A percentile compares a stretch with the other conserved stretches of the same genome.
Evolutionary conservation across 2,113 vertebrate species (phyloP).

Genomic region (Cheirogaleus medius): DNA sequence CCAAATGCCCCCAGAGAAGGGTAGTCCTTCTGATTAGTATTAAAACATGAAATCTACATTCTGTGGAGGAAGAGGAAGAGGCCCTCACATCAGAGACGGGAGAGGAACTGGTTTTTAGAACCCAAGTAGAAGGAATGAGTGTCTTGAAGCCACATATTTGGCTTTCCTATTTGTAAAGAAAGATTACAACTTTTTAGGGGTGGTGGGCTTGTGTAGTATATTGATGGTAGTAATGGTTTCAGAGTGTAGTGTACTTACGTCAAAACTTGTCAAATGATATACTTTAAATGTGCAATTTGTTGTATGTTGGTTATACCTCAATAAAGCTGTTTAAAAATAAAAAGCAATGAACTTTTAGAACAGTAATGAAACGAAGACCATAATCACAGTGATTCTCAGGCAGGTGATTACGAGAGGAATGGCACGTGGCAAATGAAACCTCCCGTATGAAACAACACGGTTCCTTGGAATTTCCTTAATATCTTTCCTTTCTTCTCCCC

Average conservation of each 20-base stretch:
- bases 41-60: background rate
- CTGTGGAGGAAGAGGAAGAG: background rate
- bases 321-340: background rate
- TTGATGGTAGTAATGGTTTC: background rate
- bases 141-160: no score
- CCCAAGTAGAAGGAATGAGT: background rate
- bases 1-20: background rate
- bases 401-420: background rate
- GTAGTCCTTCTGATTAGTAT: background rate
- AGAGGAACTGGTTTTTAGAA: background rate
- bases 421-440: background rate
- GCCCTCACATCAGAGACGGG: background rate
- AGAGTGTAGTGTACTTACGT: background rate
- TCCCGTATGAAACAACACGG: background rate
- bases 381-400: background rate
- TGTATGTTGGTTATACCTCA: background rate
- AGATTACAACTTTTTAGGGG: background rate
- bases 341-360: background rate
- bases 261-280: background rate
- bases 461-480: background rate
- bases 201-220: no score
- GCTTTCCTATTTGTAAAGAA: background rate
- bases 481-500: background rate
- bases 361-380: background rate
- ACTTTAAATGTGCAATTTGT: background rate